Percentiles rank a stretch among this genome's conserved stretches.
Evolutionary conservation across 2,113 vertebrate genomes (phyloP).

Genomic region (Podilymbus podiceps): DNA sequence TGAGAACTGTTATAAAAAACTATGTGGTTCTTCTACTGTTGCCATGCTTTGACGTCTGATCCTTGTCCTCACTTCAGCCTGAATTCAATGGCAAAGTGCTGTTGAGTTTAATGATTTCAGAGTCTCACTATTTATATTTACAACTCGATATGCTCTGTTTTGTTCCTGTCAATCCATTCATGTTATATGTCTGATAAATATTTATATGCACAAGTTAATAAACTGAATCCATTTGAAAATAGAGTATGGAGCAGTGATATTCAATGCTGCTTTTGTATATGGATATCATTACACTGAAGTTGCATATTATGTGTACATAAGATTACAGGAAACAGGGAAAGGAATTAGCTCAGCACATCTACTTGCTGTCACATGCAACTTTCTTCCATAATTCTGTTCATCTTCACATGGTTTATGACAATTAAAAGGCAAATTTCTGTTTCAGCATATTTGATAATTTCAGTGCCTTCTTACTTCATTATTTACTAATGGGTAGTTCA

Average conservation of each 20-base stretch:
- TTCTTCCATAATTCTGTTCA: neutral
- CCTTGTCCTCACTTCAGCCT: neutral
- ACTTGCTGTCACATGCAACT: neutral
- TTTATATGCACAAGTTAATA: constrained; percentile 19
- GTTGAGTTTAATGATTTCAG: neutral
- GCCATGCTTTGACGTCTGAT: neutral
- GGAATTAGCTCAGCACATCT: neutral
- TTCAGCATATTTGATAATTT: neutral
- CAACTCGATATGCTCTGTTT: neutral
- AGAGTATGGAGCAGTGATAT: neutral
- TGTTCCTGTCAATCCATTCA: constrained; percentile 20
- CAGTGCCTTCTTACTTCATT: neutral
- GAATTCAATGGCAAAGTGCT: neutral
- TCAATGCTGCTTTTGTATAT: neutral
- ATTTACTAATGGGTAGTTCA: neutral
- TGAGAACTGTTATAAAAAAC: neutral
- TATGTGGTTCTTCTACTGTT: neutral
- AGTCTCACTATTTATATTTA: neutral
- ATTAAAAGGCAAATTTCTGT: neutral
- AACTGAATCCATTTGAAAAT: neutral
- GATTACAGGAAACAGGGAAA: neutral
- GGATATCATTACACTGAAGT: neutral
- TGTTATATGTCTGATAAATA: constrained; percentile 20
- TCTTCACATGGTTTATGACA: neutral
- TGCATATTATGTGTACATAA: neutral